phyloP scores from a whole-genome alignment of 1,140 invertebrate species.

The Uloborus diversus region DNA sequence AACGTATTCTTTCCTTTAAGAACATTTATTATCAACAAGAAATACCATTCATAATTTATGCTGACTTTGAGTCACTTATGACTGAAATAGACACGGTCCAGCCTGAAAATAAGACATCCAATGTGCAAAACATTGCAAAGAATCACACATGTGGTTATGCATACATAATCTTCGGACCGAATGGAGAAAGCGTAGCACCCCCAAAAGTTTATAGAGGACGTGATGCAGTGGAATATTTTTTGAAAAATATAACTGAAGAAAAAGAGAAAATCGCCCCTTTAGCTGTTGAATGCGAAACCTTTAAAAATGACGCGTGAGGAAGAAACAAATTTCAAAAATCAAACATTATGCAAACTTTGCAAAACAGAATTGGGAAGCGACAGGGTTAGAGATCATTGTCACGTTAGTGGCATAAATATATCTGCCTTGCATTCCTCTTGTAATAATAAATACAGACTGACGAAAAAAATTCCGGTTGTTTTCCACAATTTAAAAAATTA shows the following conservation, averaged over 20 bases:
- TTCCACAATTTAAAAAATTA: too few relatives aligned
- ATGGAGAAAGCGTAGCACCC: not conserved
- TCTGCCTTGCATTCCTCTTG: too few relatives aligned
- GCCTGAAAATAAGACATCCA: not conserved
- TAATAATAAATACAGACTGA: too few relatives aligned
- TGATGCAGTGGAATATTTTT: not conserved
- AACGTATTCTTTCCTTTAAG: not conserved
- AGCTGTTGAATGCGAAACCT: not conserved
- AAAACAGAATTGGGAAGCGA: not conserved
- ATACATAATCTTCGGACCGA: not conserved
- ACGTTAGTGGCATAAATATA: not conserved
- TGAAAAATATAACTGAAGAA: not conserved
- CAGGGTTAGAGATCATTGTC: constrained; percentile 6
- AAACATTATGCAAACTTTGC: not conserved
- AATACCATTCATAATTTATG: not conserved
- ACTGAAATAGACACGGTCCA: not conserved
- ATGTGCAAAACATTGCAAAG: not conserved
- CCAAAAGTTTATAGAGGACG: too few relatives aligned
- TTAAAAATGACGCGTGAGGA: not conserved
- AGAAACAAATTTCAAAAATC: not conserved
- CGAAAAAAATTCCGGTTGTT: too few relatives aligned
- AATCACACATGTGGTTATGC: not conserved
- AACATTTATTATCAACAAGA: not conserved
- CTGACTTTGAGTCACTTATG: too few relatives aligned
- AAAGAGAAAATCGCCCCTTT: not conserved